Conservation (phyloP, 2,113 vertebrate species). For the Strix aluco region DNA sequence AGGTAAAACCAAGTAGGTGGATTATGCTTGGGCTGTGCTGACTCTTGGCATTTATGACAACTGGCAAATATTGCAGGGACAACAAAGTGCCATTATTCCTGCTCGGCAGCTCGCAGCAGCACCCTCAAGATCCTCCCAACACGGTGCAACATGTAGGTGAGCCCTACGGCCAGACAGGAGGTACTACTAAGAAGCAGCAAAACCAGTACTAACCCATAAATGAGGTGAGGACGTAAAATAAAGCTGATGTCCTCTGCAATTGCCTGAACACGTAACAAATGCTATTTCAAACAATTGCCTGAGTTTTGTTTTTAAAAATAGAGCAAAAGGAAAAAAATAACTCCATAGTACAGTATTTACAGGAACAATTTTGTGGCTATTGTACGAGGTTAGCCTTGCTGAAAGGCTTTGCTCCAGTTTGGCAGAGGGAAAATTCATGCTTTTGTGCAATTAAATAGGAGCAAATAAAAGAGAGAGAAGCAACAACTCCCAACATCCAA, state of each 20-base stretch:
- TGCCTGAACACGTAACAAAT: not conserved
- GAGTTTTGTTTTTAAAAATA: not conserved
- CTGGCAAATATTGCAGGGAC: not conserved
- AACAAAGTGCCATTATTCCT: not conserved
- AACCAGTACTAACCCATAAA: not conserved
- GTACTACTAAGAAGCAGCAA: not conserved
- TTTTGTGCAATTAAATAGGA: not conserved
- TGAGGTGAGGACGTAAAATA: not conserved
- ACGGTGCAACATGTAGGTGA: accelerated
- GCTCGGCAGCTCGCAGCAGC: not conserved
- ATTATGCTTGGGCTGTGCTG: not conserved
- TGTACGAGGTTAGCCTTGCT: not conserved
- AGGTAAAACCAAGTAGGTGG: not conserved
- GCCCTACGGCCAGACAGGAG: too few relatives aligned
- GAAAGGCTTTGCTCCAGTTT: not conserved
- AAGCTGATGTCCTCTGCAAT: not conserved
- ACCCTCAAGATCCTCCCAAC: not conserved
- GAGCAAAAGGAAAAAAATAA: not conserved
- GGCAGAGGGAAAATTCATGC: not conserved
- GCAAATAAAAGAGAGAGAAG: not conserved
- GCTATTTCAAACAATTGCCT: not conserved
- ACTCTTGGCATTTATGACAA: not conserved
- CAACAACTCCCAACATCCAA: not conserved
- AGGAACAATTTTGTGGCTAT: not conserved
- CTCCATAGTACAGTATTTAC: accelerated